A percentile compares a stretch with the other conserved stretches of the same genome.
Conservation (phyloP, 2,113 vertebrate species). For the Pitta sordida region DNA sequence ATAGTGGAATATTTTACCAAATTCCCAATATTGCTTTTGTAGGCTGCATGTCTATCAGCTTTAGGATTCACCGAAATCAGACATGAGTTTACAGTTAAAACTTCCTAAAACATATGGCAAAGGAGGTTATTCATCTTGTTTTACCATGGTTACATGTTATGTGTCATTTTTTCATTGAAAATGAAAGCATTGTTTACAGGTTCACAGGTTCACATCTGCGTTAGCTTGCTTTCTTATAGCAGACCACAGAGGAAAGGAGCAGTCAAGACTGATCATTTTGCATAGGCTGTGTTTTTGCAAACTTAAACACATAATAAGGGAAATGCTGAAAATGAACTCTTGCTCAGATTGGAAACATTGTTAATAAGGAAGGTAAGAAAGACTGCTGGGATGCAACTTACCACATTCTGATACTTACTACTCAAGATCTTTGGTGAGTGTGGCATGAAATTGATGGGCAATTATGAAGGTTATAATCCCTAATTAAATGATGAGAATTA, state of each 20-base stretch:
- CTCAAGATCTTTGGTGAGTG: not conserved
- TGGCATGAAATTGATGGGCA: not conserved
- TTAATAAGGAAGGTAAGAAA: not conserved
- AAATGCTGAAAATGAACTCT: not conserved
- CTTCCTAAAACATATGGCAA: not conserved
- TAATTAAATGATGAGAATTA: not conserved
- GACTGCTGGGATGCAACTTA: not conserved
- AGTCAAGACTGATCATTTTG: not conserved
- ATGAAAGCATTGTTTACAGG: no score
- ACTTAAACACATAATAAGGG: not conserved
- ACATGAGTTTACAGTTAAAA: not conserved
- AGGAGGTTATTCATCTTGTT: not conserved
- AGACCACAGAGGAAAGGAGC: not conserved
- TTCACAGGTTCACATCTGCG: no score
- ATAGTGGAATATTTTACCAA: not conserved
- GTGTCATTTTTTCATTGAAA: no score
- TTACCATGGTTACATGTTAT: no score
- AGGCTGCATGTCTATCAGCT: not conserved
- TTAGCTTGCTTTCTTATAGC: not conserved
- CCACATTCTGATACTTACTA: not conserved
- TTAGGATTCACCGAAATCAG: not conserved
- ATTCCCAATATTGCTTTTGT: not conserved
- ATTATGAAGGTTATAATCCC: not conserved
- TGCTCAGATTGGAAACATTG: not conserved
- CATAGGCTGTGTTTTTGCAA: not conserved